Evolutionary conservation across 1,140 invertebrate genomes (phyloP).

Genomic region (Argopecten irradians): DNA sequence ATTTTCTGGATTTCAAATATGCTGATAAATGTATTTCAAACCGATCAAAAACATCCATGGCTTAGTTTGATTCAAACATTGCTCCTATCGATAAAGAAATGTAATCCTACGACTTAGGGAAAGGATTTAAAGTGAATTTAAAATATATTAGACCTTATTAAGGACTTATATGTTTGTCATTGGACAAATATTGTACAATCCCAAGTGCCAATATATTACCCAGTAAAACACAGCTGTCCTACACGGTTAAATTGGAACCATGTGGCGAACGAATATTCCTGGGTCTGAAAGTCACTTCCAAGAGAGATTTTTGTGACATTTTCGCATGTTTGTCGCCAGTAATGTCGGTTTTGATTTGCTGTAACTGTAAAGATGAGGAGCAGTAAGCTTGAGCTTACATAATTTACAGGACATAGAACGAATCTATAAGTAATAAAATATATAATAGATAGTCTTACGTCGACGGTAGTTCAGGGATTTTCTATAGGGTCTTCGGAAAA

Average conservation of each 20-base stretch:
- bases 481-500: not conserved
- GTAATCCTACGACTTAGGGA: not conserved
- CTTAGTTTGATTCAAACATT: not conserved
- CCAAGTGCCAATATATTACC: slow-evolving; percentile 14
- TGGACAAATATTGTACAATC: not conserved
- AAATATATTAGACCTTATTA: slow-evolving; percentile 19
- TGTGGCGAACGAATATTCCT: not conserved
- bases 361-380: not conserved
- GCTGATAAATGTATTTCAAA: slow-evolving; percentile 18
- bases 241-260: not conserved
- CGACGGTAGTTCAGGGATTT: not conserved
- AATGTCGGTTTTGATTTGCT: not conserved
- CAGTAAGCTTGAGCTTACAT: not conserved
- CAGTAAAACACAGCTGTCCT: not conserved
- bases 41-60: slow-evolving; percentile 7
- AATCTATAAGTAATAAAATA: not conserved
- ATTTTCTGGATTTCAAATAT: slow-evolving; percentile 19
- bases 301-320: not conserved
- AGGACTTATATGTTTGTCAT: not conserved
- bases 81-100: slow-evolving; percentile 6
- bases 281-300: not conserved
- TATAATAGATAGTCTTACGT: too few species aligned
- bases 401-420: not conserved
- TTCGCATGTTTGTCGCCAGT: not conserved
- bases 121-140: slow-evolving; percentile 18